Evolutionary conservation across 2,113 vertebrate genomes (phyloP).

Genomic region (Anser cygnoides): DNA sequence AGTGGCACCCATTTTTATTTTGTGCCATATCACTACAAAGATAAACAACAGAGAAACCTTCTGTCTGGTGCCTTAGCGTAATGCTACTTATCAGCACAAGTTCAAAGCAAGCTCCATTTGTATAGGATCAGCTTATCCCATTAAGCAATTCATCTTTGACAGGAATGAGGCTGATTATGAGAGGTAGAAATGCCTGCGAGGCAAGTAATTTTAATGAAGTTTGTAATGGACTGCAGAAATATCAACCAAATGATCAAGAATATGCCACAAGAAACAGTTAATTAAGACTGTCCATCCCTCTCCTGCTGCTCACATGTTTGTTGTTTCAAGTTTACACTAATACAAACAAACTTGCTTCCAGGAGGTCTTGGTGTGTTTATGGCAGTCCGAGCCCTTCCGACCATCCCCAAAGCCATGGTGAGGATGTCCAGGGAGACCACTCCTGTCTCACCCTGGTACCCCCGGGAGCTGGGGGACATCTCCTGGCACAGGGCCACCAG

Average conservation of each 20-base stretch:
- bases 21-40: not conserved
- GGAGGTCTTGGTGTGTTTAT: not conserved
- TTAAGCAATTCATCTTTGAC: slow-evolving; percentile 63
- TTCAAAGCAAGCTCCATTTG: not conserved
- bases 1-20: not conserved
- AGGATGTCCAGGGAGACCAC: accelerated
- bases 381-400: accelerated
- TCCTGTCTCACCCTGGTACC: not conserved
- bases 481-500: not conserved
- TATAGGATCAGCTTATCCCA: slow-evolving; percentile 16
- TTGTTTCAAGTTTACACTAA: not conserved
- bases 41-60: not conserved
- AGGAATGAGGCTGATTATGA: slow-evolving; percentile 25
- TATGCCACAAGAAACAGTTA: slow-evolving; percentile 62
- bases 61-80: not conserved
- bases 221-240: slow-evolving; percentile 62
- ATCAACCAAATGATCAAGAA: slow-evolving; percentile 57
- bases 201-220: slow-evolving; percentile 71
- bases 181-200: slow-evolving; percentile 45
- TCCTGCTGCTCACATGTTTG: not conserved
- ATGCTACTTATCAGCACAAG: not conserved
- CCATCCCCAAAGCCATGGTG: accelerated
- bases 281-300: slow-evolving; percentile 55
- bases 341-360: not conserved
- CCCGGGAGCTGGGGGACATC: accelerated